These are phyloP conservation scores for Geotrupes spiniger DNA, from an alignment of 2,888 invertebrate species.

Conservation along the genomic window DNA sequence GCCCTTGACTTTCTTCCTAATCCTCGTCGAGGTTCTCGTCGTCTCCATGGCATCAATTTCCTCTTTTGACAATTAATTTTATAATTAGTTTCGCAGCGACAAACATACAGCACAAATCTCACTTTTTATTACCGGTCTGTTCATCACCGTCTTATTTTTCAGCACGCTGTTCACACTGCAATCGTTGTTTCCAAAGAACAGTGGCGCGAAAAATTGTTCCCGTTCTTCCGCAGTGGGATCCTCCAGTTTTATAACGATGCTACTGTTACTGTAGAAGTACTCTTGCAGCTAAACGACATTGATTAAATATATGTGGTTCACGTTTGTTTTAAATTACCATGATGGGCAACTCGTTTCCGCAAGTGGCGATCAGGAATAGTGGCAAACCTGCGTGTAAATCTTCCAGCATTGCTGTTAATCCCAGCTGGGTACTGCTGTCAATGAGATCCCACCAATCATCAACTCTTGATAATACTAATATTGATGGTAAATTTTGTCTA, in stretches of 20 bases:
- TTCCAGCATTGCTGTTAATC: slow-evolving; percentile 41
- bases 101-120: no score
- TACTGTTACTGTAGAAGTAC: slow-evolving; percentile 43
- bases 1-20: slow-evolving; percentile 4
- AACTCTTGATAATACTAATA: slow-evolving; percentile 42
- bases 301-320: background rate
- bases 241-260: slow-evolving; percentile 39
- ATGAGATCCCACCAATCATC: slow-evolving; percentile 47
- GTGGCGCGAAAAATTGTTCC: slow-evolving; percentile 41
- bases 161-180: slow-evolving; percentile 21
- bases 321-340: slow-evolving; percentile 30
- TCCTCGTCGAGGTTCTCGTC: background rate
- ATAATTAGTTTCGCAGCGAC: background rate
- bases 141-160: background rate
- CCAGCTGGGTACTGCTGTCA: slow-evolving; percentile 39
- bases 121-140: slow-evolving; percentile 6
- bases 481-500: slow-evolving; percentile 40
- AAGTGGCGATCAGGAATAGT: slow-evolving; percentile 44
- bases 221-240: slow-evolving; percentile 43
- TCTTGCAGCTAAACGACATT: slow-evolving; percentile 37
- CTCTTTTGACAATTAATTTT: slow-evolving; percentile 5
- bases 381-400: slow-evolving; percentile 46
- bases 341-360: slow-evolving; percentile 40
- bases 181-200: slow-evolving; percentile 39
- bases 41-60: slow-evolving; percentile 1